phyloP scores from a whole-genome alignment of 2,113 vertebrate species.

The Brachypteracias leptosomus region DNA sequence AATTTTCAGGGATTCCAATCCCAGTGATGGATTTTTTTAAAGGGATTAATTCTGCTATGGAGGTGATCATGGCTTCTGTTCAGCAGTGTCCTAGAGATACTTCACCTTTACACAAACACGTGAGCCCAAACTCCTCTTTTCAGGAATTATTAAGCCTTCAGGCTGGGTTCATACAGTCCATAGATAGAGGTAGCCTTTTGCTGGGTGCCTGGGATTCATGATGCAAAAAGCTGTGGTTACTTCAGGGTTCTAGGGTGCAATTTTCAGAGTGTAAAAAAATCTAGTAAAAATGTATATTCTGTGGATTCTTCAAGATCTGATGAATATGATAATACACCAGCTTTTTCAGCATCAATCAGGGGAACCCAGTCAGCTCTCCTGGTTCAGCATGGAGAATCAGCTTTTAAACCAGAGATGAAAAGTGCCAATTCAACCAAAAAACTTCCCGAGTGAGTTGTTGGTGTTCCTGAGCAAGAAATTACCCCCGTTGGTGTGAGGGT shows the following conservation, averaged over 20 bases:
- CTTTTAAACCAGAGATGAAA: slow-evolving; percentile 9
- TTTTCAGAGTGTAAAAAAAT: neutral
- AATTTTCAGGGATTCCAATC: neutral
- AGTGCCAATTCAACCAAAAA: neutral
- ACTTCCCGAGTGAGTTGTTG: neutral
- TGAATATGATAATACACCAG: neutral
- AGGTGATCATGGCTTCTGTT: neutral
- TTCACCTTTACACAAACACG: neutral
- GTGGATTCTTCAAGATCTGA: neutral
- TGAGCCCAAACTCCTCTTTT: neutral
- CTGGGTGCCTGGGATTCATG: neutral
- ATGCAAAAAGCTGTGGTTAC: neutral
- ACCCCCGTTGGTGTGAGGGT: neutral
- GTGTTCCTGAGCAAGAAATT: neutral
- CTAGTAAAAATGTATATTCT: neutral
- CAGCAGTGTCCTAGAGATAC: neutral
- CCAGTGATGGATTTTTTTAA: neutral
- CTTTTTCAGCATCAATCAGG: neutral
- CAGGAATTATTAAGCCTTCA: neutral
- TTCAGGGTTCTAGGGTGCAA: neutral
- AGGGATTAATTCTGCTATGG: neutral
- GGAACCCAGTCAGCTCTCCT: neutral
- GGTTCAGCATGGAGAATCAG: neutral
- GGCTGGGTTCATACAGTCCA: neutral
- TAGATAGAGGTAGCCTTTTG: neutral